A percentile compares a stretch with the other conserved stretches of the same genome.
phyloP scores from a whole-genome alignment of 2,888 invertebrate genomes.

The Drosophila melanosoma region DNA sequence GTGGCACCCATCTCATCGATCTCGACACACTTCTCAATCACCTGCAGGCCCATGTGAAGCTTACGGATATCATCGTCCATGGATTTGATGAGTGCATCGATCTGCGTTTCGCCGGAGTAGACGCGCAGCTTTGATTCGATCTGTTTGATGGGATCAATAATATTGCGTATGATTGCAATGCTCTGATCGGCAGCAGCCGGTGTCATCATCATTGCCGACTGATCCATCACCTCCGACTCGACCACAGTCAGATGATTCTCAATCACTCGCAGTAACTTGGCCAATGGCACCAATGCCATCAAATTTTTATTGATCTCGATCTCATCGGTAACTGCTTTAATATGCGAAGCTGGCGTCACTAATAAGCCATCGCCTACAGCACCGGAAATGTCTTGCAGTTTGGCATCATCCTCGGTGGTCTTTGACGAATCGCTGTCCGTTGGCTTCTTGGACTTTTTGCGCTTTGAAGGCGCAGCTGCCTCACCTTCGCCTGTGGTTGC shows the following conservation, averaged over 20 bases:
- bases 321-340: slow-evolving; percentile 85
- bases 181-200: slow-evolving; percentile 89
- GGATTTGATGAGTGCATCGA: slow-evolving; percentile 86
- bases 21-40: slow-evolving; percentile 89
- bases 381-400: slow-evolving; percentile 86
- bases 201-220: slow-evolving; percentile 89
- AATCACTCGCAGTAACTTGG: slow-evolving; percentile 85
- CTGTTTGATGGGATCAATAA: slow-evolving; percentile 88
- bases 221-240: slow-evolving; percentile 88
- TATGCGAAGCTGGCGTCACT: slow-evolving; percentile 61
- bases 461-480: slow-evolving; percentile 75
- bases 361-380: slow-evolving; percentile 87
- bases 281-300: slow-evolving; percentile 83
- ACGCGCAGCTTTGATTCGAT: slow-evolving; percentile 88
- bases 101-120: slow-evolving; percentile 85
- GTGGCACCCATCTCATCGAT: slow-evolving; percentile 89
- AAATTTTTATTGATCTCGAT: slow-evolving; percentile 85
- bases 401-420: slow-evolving; percentile 84
- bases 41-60: slow-evolving; percentile 88
- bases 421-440: slow-evolving; percentile 85
- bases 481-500: slow-evolving; percentile 39
- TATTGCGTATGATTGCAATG: slow-evolving; percentile 88
- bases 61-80: slow-evolving; percentile 88
- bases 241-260: slow-evolving; percentile 87
- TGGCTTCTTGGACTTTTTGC: slow-evolving; percentile 81